Conservation (phyloP, 2,888 invertebrate species). For the Agrilus biguttatus region DNA sequence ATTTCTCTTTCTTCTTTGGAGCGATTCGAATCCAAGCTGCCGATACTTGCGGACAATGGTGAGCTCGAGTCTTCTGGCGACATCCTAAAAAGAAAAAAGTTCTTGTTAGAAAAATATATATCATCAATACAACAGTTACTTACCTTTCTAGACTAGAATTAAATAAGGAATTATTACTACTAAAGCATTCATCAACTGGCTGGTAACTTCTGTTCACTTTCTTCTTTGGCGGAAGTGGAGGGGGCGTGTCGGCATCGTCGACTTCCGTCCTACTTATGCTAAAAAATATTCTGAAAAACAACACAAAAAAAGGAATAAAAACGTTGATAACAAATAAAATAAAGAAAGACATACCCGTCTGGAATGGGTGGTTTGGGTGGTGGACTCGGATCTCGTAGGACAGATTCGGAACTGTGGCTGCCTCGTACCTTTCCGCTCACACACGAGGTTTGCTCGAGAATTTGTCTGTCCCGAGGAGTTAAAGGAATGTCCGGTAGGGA, state of each 20-base stretch:
- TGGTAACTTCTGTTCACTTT: conserved; percentile 34
- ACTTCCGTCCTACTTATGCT: conserved; percentile 21
- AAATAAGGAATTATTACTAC: conserved; percentile 42
- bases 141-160: conserved; percentile 50
- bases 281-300: conserved; percentile 7
- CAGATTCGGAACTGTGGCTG: conserved; percentile 71
- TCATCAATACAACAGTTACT: conserved; percentile 1
- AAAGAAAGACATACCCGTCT: conserved; percentile 39
- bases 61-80: conserved; percentile 59
- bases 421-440: conserved; percentile 38
- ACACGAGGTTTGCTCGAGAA: conserved; percentile 42
- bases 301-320: conserved; percentile 9
- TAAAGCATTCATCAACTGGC: conserved; percentile 32
- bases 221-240: conserved; percentile 67
- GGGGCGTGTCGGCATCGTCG: conserved; percentile 50
- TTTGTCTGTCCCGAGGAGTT: conserved; percentile 62
- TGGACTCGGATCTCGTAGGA: conserved; percentile 53
- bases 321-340: conserved; percentile 10
- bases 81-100: conserved; percentile 31
- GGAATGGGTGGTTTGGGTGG: conserved; percentile 86
- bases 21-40: conserved; percentile 78
- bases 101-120: no score
- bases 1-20: conserved; percentile 72
- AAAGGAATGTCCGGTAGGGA: conserved; percentile 68
- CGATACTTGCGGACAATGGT: conserved; percentile 52